These are phyloP conservation scores for Channa maculata DNA, from an alignment of 2,113 vertebrate genomes.

Conservation along the genomic window DNA sequence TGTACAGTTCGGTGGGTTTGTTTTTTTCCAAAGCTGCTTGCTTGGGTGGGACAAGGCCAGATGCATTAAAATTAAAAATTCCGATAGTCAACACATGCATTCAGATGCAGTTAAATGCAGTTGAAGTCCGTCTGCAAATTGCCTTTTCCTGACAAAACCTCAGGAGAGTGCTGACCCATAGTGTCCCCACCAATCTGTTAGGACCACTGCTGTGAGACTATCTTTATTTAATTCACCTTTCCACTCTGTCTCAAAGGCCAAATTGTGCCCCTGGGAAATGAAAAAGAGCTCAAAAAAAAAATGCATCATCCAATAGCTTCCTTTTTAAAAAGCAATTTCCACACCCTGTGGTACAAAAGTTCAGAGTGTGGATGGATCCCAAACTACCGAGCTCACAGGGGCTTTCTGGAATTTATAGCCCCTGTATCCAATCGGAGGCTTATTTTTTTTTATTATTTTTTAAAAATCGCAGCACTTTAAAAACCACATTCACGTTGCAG, in stretches of 20 bases:
- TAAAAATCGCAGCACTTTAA: slow-evolving; percentile 26
- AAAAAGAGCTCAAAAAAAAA: slow-evolving; percentile 34
- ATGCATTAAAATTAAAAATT: slow-evolving; percentile 2
- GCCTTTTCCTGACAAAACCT: slow-evolving; percentile 18
- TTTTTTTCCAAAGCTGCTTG: slow-evolving; percentile 24
- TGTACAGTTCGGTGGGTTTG: slow-evolving; percentile 28
- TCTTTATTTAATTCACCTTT: slow-evolving; percentile 47
- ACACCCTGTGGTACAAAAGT: slow-evolving; percentile 18
- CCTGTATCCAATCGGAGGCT: slow-evolving; percentile 24
- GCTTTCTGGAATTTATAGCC: slow-evolving; percentile 34
- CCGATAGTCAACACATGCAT: not conserved
- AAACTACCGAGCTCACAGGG: slow-evolving; percentile 23
- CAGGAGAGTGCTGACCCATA: slow-evolving; percentile 1
- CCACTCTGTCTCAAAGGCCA: slow-evolving; percentile 29
- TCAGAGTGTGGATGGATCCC: slow-evolving; percentile 23
- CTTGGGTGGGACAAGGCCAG: slow-evolving; percentile 15
- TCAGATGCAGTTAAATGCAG: slow-evolving; percentile 15
- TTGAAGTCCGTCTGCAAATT: not conserved
- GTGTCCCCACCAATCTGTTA: slow-evolving; percentile 16
- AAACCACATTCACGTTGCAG: slow-evolving; percentile 22
- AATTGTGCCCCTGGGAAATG: slow-evolving; percentile 10
- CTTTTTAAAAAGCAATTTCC: slow-evolving; percentile 51
- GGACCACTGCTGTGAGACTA: slow-evolving; percentile 23
- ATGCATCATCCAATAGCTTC: slow-evolving; percentile 49
- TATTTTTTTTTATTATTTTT: not conserved